Evolutionary conservation across 2,888 invertebrate species (phyloP).

Genomic region (Apodemia mormo): DNA sequence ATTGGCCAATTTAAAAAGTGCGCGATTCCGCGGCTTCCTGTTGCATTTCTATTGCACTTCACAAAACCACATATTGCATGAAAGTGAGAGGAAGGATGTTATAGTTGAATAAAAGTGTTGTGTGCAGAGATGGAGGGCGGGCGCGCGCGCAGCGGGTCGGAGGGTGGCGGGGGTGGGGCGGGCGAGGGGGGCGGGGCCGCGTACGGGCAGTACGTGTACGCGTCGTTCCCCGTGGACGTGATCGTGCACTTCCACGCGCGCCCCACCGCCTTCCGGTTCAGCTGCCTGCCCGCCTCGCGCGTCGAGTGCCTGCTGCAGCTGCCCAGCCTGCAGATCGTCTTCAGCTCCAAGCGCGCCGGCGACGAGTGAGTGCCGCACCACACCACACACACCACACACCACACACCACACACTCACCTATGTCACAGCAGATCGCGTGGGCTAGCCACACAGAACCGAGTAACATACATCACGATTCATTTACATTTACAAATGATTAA

Average conservation of each 20-base stretch:
- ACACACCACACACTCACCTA: too few species aligned
- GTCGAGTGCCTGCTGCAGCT: conserved; percentile 98
- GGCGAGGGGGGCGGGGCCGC: conserved; percentile 73
- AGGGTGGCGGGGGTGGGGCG: conserved; percentile 49
- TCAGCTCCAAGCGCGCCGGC: conserved; percentile 94
- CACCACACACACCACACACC: too few species aligned
- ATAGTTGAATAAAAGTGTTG: too few species aligned
- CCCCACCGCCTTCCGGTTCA: conserved; percentile 97
- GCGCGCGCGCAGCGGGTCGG: conserved; percentile 60
- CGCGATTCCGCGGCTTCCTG: too few species aligned
- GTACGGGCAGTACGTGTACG: conserved; percentile 91
- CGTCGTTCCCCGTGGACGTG: conserved; percentile 98
- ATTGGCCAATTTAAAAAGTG: too few species aligned
- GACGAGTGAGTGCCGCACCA: conserved; percentile 81
- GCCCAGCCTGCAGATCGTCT: conserved; percentile 98
- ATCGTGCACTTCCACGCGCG: conserved; percentile 99
- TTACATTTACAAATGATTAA: too few species aligned
- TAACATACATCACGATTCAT: too few species aligned
- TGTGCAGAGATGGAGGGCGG: conserved; percentile 30
- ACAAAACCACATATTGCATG: too few species aligned
- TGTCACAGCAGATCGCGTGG: too few species aligned
- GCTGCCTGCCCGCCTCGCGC: conserved; percentile 96
- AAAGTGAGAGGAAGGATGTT: too few species aligned
- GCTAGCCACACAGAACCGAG: too few species aligned
- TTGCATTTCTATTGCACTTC: too few species aligned